Percentiles rank a stretch among this genome's conserved stretches.
Conservation (phyloP, 2,797 vertebrate genomes). For the Lemur catta region DNA sequence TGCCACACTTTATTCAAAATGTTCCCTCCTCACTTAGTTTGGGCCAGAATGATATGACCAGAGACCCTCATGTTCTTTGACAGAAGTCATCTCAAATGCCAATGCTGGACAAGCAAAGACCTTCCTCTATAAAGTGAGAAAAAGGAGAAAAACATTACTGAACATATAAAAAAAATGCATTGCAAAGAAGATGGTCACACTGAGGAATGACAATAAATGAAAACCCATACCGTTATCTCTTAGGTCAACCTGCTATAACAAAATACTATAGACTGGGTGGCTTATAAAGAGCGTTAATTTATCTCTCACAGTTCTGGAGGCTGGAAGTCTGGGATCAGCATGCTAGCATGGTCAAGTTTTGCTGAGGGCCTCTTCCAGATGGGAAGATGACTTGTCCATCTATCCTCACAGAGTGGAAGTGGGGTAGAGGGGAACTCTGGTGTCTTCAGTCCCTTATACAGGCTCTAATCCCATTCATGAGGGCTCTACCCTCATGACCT, state of each 20-base stretch:
- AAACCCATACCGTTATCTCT: not conserved
- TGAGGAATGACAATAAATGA: not conserved
- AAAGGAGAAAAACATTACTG: not conserved
- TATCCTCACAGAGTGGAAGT: not conserved
- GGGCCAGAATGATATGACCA: not conserved
- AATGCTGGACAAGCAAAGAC: not conserved
- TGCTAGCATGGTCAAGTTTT: not conserved
- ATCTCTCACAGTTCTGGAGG: not conserved
- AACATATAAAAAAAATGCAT: not conserved
- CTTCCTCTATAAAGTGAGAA: not conserved
- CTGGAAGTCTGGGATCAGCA: not conserved
- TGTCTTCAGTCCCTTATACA: not conserved
- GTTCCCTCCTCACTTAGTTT: not conserved
- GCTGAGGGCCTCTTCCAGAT: not conserved
- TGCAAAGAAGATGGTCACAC: not conserved
- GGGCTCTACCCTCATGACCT: not conserved
- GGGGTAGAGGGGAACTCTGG: not conserved
- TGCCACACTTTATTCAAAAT: not conserved
- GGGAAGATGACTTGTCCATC: not conserved
- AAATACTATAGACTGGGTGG: not conserved
- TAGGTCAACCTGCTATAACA: not conserved
- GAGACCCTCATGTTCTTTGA: not conserved
- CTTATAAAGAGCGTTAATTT: not conserved
- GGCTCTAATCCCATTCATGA: not conserved
- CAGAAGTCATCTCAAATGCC: not conserved